A percentile compares a stretch with the other conserved stretches of the same genome.
These are phyloP conservation scores for Melipona quadrifasciata DNA, from an alignment of 1,140 invertebrate species.

Conservation along the genomic window DNA sequence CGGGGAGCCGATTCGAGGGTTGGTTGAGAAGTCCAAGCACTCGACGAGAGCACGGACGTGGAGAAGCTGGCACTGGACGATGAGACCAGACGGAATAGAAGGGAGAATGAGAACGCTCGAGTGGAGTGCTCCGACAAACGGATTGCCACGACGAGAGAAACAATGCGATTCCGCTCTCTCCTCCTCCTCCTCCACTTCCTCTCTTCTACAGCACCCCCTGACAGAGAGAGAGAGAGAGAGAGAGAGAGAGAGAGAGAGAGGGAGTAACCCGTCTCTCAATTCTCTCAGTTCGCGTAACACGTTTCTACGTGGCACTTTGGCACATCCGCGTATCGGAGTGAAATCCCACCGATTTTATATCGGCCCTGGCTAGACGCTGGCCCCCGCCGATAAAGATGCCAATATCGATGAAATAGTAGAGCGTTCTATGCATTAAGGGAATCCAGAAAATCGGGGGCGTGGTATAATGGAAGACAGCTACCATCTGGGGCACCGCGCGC, in stretches of 20 bases:
- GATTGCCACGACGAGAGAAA: conserved; percentile 78
- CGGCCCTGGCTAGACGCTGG: not conserved
- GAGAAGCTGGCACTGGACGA: conserved; percentile 62
- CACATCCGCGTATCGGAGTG: conserved; percentile 44
- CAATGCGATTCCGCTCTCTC: conserved; percentile 70
- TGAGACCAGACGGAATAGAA: conserved; percentile 60
- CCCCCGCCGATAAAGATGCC: conserved; percentile 13
- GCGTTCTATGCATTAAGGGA: conserved; percentile 29
- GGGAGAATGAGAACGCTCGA: conserved; percentile 73
- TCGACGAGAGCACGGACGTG: conserved; percentile 65
- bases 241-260: too few relatives aligned
- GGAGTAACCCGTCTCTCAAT: conserved; percentile 2
- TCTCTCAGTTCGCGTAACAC: conserved; percentile 53
- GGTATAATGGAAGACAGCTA: conserved; percentile 39
- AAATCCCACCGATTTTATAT: conserved; percentile 3
- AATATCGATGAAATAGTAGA: conserved; percentile 29
- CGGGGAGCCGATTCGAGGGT: conserved; percentile 69
- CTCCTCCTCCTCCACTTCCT: not conserved
- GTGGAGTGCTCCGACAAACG: conserved; percentile 75
- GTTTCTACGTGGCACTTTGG: conserved; percentile 59
- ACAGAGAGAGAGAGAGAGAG: too few relatives aligned
- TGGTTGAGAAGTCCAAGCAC: conserved; percentile 76
- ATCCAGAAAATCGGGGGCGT: conserved; percentile 41
- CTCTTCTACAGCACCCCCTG: too few relatives aligned
- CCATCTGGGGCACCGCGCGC: conserved; percentile 29